These are phyloP conservation scores for Mongoloraphidia duomilia DNA, from an alignment of 2,888 invertebrate species.

Conservation along the genomic window DNA sequence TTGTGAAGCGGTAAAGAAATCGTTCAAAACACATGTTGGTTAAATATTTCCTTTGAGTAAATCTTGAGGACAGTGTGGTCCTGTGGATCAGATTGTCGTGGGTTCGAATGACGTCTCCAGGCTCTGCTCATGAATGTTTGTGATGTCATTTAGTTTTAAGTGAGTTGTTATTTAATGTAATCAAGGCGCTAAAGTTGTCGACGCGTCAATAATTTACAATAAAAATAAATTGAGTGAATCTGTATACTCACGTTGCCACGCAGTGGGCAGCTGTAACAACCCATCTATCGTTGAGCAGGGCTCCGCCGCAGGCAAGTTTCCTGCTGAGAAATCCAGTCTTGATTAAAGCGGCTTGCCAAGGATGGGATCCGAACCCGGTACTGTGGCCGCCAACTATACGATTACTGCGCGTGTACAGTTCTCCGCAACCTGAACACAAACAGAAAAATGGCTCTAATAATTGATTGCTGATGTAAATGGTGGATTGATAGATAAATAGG, in stretches of 20 bases:
- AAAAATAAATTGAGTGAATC: too few relatives aligned
- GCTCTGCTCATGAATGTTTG: too few relatives aligned
- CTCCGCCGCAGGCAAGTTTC: constrained; percentile 84
- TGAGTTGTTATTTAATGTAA: too few relatives aligned
- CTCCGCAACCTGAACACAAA: constrained; percentile 70
- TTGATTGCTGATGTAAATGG: not conserved
- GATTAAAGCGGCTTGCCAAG: constrained; percentile 88
- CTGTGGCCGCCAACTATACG: constrained; percentile 86
- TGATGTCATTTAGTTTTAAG: too few relatives aligned
- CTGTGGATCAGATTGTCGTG: too few relatives aligned
- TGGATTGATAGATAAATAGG: not conserved
- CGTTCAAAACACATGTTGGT: too few relatives aligned
- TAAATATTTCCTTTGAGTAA: too few relatives aligned
- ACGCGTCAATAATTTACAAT: too few relatives aligned
- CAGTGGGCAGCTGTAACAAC: constrained; percentile 87
- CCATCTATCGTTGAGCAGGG: constrained; percentile 79
- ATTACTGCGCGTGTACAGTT: constrained; percentile 73
- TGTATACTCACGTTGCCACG: constrained; percentile 66
- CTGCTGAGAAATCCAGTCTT: constrained; percentile 82
- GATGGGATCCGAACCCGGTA: constrained; percentile 80
- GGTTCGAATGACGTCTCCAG: too few relatives aligned
- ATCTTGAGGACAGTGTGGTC: too few relatives aligned
- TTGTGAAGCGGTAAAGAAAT: too few relatives aligned
- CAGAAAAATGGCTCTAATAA: constrained; percentile 9
- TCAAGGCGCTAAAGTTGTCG: too few relatives aligned